A percentile compares a stretch with the other conserved stretches of the same genome.
Conservation (phyloP, 2,888 invertebrate species). For the Drosophila rubida region DNA sequence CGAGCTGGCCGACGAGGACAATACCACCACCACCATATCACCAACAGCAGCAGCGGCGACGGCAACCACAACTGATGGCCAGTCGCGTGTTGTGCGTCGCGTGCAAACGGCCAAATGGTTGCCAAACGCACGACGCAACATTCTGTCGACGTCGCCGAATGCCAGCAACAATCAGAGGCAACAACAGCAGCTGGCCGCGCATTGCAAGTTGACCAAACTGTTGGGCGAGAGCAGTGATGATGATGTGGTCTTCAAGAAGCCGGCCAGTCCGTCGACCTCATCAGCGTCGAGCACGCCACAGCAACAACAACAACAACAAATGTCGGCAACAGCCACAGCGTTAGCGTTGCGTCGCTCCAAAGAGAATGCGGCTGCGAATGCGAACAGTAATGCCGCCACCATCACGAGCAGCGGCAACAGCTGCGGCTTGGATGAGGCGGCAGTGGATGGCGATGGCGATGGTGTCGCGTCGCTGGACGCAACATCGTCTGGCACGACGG, state of each 20-base stretch:
- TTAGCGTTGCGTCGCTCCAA: constrained; percentile 46
- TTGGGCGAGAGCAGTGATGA: constrained; percentile 52
- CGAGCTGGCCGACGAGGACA: constrained; percentile 55
- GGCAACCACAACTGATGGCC: background rate
- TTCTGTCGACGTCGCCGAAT: constrained; percentile 48
- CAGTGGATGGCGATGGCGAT: constrained; percentile 11
- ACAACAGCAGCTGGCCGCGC: constrained; percentile 19
- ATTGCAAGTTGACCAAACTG: constrained; percentile 54
- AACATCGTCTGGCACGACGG: background rate
- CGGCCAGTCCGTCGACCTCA: constrained; percentile 40
- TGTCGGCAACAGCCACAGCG: constrained; percentile 17
- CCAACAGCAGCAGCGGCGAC: constrained; percentile 10
- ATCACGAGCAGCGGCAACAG: constrained; percentile 4
- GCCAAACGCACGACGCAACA: constrained; percentile 40
- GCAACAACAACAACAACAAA: constrained; percentile 7
- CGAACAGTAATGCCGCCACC: background rate
- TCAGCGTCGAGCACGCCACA: background rate
- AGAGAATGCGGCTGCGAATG: constrained; percentile 44
- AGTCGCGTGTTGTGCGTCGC: constrained; percentile 28
- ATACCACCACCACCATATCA: constrained; percentile 22
- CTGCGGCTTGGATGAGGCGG: constrained; percentile 1
- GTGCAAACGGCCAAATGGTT: constrained; percentile 23
- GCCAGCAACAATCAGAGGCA: constrained; percentile 43
- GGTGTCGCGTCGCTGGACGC: background rate
- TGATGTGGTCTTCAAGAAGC: constrained; percentile 63